A percentile compares a stretch with the other conserved stretches of the same genome.
phyloP scores from a whole-genome alignment of 1,140 invertebrate genomes.

The Palaemon carinicauda region DNA sequence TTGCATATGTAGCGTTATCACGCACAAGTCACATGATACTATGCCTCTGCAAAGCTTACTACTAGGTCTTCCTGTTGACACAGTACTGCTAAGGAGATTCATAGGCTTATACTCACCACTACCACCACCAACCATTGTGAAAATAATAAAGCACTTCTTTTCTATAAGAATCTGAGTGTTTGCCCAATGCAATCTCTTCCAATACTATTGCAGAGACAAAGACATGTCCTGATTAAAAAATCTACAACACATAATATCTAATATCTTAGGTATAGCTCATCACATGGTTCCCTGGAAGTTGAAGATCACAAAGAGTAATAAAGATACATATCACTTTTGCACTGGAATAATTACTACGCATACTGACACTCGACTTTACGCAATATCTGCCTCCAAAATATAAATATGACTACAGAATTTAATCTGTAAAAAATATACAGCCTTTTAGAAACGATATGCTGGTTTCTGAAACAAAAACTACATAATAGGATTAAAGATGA shows the following conservation, averaged over 20 bases:
- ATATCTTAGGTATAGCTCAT: slow-evolving; percentile 56
- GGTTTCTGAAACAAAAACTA: too few species aligned
- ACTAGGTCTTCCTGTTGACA: not conserved
- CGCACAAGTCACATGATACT: slow-evolving; percentile 27
- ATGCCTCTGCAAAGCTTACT: not conserved
- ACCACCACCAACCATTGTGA: not conserved
- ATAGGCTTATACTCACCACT: not conserved
- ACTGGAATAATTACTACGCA: slow-evolving; percentile 46
- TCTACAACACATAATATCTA: slow-evolving; percentile 52
- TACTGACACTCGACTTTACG: slow-evolving; percentile 47
- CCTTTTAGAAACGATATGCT: slow-evolving; percentile 35
- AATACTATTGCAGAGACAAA: slow-evolving; percentile 49
- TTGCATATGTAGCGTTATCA: slow-evolving; percentile 42
- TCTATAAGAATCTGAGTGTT: slow-evolving; percentile 12
- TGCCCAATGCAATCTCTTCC: slow-evolving; percentile 45
- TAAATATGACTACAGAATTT: slow-evolving; percentile 16
- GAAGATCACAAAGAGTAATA: slow-evolving; percentile 46
- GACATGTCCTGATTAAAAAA: slow-evolving; percentile 46
- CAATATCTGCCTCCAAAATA: slow-evolving; percentile 22
- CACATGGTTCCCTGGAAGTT: slow-evolving; percentile 56
- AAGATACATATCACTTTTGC: slow-evolving; percentile 50
- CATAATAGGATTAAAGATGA: too few species aligned
- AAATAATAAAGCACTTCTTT: not conserved
- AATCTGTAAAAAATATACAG: slow-evolving; percentile 38
- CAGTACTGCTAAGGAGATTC: not conserved